Evolutionary conservation across 2,888 invertebrate species (phyloP), one percentile per base, ranked within the genome.

Genomic region (Polyommatus iphigenia): DNA sequence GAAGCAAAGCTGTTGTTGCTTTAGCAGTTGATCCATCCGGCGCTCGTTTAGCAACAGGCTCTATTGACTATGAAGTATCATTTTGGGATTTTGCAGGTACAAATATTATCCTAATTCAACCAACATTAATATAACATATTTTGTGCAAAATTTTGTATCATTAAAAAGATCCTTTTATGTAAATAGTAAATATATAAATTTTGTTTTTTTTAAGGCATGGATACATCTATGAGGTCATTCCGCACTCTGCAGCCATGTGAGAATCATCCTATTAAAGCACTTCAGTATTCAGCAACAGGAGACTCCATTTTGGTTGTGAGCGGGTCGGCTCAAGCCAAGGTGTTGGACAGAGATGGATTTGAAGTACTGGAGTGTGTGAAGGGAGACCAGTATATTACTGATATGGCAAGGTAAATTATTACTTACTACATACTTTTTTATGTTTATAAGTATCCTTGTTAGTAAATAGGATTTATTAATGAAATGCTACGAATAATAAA

Each of bases 71-170:
- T 89, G 98, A 99, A 83, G 97, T 99, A 2, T 97, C 97, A 77
- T 98, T 99, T 84, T 99, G 99, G 99, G 99, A 99, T 88, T 99
- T 99, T 94, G 98, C 99, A 80, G 93, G 93, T 24, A n/a, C n/a
- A n/a, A n/a, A n/a, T n/a, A n/a, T n/a, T n/a, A n/a, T n/a, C n/a
- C n/a, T n/a, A n/a, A 15, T 50, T 54, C 18, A 54, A 54, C 1
- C 18, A 36, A 54, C 57, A 29, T 54, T 24, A 59, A 20, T 10
- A 62, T 62, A 59, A 62, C 8, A 59, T 59, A n/a, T 62, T 20
- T 24, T 57, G 57, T n/a, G n/a, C n/a, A 59, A n/a, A 59, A n/a
- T n/a, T 20, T 59, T 59, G 0, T 54, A 2, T 54, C 15, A 4
- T 18, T 54, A 50, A 50, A 46, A 15, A 50, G 50, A 3, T 15